These are phyloP conservation scores for Erpetoichthys calabaricus DNA, from an alignment of 2,797 vertebrate species.

Conservation along the genomic window DNA sequence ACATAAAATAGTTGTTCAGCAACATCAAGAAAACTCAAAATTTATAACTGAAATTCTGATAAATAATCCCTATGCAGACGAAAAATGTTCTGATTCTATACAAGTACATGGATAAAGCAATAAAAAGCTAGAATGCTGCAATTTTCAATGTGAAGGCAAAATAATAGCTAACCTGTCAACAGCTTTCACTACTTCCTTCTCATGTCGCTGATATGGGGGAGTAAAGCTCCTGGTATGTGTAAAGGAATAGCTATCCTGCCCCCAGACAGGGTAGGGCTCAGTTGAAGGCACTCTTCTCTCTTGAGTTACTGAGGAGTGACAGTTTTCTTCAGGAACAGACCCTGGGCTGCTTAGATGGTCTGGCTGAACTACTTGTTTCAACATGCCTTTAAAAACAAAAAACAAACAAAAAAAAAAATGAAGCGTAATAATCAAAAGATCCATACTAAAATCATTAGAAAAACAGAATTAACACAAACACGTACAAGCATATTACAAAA, in stretches of 20 bases:
- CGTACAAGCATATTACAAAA: too few species aligned
- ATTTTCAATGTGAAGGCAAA: neutral
- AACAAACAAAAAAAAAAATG: neutral
- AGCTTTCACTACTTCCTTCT: conserved; percentile 45
- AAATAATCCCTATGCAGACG: too few species aligned
- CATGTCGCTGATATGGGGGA: conserved; percentile 69
- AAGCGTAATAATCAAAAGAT: too few species aligned
- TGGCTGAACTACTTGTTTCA: conserved; percentile 75
- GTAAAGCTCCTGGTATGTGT: conserved; percentile 69
- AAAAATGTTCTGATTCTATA: too few species aligned
- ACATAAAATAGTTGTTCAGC: too few species aligned
- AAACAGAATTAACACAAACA: too few species aligned
- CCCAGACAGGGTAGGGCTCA: conserved; percentile 72
- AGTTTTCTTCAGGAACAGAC: conserved; percentile 67
- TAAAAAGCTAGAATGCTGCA: too few species aligned
- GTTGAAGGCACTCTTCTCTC: conserved; percentile 66
- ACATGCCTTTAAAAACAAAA: conserved; percentile 51
- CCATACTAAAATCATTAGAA: too few species aligned
- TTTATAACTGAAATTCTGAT: too few species aligned
- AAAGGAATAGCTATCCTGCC: conserved; percentile 70
- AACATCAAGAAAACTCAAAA: too few species aligned
- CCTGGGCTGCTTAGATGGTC: conserved; percentile 66
- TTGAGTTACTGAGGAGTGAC: conserved; percentile 54
- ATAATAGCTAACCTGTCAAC: conserved; percentile 56
- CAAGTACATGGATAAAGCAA: too few species aligned